These are phyloP conservation scores for Physella acuta DNA, from an alignment of 1,140 invertebrate species.

Conservation along the genomic window DNA sequence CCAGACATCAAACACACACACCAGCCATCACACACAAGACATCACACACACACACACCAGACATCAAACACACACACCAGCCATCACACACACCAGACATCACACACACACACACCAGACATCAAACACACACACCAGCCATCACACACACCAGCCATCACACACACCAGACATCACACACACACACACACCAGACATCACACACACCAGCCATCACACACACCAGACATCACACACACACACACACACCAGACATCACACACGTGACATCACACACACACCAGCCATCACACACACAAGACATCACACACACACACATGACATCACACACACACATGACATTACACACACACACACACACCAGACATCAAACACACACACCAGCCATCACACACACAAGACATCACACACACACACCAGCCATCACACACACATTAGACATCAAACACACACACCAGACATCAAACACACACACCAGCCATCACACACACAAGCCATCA, in stretches of 20 bases:
- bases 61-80: not conserved
- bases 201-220: not conserved
- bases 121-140: not conserved
- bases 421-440: not conserved
- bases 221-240: not conserved
- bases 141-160: not conserved
- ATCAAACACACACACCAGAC: not conserved
- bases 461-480: not conserved
- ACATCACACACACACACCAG: not conserved
- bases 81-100: not conserved
- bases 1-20: not conserved
- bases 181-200: not conserved
- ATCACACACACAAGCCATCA: not conserved
- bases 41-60: not conserved
- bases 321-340: not conserved
- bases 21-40: not conserved
- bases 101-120: not conserved
- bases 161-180: not conserved
- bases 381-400: not conserved
- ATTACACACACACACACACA: not conserved
- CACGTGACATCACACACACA: not conserved
- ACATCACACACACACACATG: not conserved
- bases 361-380: not conserved
- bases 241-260: not conserved
- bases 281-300: not conserved